Percentiles rank a stretch among this genome's conserved stretches.
Conservation (phyloP, 2,888 invertebrate genomes). For the Tipula vernalis region DNA sequence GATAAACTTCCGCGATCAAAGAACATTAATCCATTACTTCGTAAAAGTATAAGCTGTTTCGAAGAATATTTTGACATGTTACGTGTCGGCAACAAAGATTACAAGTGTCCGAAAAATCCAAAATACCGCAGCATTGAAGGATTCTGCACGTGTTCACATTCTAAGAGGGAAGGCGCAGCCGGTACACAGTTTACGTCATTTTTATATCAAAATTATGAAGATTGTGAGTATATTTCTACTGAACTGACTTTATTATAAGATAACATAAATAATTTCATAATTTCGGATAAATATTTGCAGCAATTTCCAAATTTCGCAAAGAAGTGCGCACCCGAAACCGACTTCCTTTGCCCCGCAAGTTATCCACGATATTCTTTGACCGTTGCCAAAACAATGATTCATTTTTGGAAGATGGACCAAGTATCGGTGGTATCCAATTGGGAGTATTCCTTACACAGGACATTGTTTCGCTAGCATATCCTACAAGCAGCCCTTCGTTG, state of each 20-base stretch:
- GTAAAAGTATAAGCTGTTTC: not conserved
- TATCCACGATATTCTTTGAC: constrained; percentile 19
- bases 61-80: not conserved
- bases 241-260: not conserved
- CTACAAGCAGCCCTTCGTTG: not conserved
- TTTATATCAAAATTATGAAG: not conserved
- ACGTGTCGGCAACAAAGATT: not conserved
- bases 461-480: constrained; percentile 20
- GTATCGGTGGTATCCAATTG: constrained; percentile 26
- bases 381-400: not conserved
- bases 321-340: constrained; percentile 16
- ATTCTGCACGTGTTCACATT: constrained; percentile 72
- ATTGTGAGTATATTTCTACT: not conserved
- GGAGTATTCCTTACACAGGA: constrained; percentile 28
- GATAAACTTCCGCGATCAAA: not conserved
- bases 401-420: constrained; percentile 21
- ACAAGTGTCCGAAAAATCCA: not conserved
- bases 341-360: constrained; percentile 22
- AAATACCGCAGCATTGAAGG: constrained; percentile 67
- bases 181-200: not conserved
- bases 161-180: not conserved
- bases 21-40: not conserved
- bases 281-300: too few relatives aligned
- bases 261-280: not conserved
- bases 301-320: not conserved